Base-by-base conservation (phyloP, 2,113 vertebrate species). In the Noturus placidus region DNA sequence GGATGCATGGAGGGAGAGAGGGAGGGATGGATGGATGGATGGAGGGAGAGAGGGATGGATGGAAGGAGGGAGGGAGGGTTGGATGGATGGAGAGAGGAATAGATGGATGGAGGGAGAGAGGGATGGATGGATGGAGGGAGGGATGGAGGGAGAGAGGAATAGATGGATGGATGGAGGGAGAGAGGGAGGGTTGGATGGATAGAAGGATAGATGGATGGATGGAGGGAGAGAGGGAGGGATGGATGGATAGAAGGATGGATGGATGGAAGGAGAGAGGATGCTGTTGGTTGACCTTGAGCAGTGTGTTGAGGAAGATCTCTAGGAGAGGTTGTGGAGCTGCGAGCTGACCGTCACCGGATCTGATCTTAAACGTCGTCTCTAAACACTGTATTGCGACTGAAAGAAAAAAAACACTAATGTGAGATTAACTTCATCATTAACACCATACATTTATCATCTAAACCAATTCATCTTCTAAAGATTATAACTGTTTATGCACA, bases 301-400 rank as follows among this genome's bases (percentile, higher is more conserved):
- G 92, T 80, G 96, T 96, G 85, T 97, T 97, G 87, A 95, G 94
- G 94, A 99, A 99, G 86, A 99, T 96, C 93, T 99, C 98, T 89
- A 93, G 95, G 89, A 99, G 95, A 30, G 97, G 95, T 92, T 97
- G 96, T 33, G 97, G 94, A 84, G 95, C 95, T 14, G 97, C 97
- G 19, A 99, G 96, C 70, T 99, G 97, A 85, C 94, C 95, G 92
- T 99, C 98, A 81, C 97, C 96, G 90, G 96, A 88, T 89, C 92
- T 97, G 94, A 99, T 96, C 94, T 98, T 99, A 92, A 98, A 99
- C 35, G 98, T 98, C 3, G 97, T 99, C 95, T 99, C 98, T 95
- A 99, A 91, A 93, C 98, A 99, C 92, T 99, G 98, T 91, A 99
- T 96, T 52, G 98, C 98, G 92, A 99, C 98, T 99, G 90, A 8